Percentiles rank a stretch among this genome's conserved stretches.
Conservation (phyloP, 2,113 vertebrate species). For the Lagopus muta region DNA sequence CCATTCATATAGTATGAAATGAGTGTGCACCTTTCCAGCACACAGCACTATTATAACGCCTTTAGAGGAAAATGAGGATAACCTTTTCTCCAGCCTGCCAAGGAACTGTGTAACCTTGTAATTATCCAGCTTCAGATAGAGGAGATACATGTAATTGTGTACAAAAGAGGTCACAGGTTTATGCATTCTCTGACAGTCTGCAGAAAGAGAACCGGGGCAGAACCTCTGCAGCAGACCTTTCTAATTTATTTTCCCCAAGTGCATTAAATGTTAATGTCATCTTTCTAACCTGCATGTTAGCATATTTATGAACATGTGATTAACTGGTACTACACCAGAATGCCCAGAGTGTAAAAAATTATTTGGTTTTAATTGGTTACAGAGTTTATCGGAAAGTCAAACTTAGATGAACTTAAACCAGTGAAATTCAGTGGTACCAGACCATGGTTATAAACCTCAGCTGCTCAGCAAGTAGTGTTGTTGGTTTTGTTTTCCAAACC, state of each 20-base stretch:
- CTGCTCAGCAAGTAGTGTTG: neutral
- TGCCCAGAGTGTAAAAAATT: conserved; percentile 28
- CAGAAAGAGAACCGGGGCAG: conserved; percentile 56
- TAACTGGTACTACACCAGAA: conserved; percentile 53
- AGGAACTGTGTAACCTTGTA: conserved; percentile 76
- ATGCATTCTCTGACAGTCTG: conserved; percentile 72
- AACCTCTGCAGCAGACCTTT: conserved; percentile 70
- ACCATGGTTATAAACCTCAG: neutral
- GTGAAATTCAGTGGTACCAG: neutral
- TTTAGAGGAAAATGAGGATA: conserved; percentile 72
- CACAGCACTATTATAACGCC: conserved; percentile 48
- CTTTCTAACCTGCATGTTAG: conserved; percentile 71
- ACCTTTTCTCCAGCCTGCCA: conserved; percentile 77
- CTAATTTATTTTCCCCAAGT: conserved; percentile 75
- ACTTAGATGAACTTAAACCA: neutral
- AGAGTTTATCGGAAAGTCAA: neutral
- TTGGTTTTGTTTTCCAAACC: neutral
- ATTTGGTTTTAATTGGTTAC: conserved; percentile 66
- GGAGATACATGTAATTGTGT: conserved; percentile 79
- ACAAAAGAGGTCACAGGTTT: conserved; percentile 79
- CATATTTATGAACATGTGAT: conserved; percentile 75
- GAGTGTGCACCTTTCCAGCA: conserved; percentile 46
- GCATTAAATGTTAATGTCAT: conserved; percentile 73
- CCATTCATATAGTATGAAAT: neutral
- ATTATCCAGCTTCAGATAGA: conserved; percentile 78